These are phyloP conservation scores for Strigops habroptila DNA, from an alignment of 2,113 vertebrate species.

Conservation along the genomic window DNA sequence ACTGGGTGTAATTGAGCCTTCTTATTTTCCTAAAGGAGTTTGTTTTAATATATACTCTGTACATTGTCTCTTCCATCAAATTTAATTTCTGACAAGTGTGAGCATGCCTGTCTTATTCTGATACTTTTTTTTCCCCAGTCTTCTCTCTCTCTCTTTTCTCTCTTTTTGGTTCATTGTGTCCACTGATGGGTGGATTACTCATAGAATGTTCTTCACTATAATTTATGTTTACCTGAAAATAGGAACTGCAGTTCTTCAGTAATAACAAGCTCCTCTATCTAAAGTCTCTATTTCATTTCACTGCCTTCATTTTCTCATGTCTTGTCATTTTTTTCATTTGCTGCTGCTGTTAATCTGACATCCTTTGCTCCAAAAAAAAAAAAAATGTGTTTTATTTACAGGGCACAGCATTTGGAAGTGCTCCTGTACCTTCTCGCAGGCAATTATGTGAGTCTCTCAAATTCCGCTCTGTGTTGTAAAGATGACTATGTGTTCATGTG, in stretches of 20 bases:
- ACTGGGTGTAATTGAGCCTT: not conserved
- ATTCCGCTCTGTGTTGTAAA: conserved; percentile 79
- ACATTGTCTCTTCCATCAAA: conserved; percentile 41
- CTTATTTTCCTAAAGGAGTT: conserved; percentile 30
- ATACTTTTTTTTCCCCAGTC: not conserved
- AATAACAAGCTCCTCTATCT: conserved; percentile 24
- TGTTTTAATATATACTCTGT: conserved; percentile 12
- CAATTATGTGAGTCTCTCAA: conserved; percentile 82
- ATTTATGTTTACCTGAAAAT: conserved; percentile 43
- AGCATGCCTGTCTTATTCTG: conserved; percentile 29
- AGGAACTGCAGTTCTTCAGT: conserved; percentile 15
- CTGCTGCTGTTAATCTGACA: conserved; percentile 69
- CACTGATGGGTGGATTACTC: conserved; percentile 2
- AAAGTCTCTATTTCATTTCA: conserved; percentile 4
- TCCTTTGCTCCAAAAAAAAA: conserved; percentile 72
- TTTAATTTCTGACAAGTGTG: conserved; percentile 39
- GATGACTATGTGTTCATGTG: conserved; percentile 77
- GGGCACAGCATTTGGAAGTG: conserved; percentile 81
- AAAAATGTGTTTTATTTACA: conserved; percentile 84
- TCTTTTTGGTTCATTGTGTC: not conserved
- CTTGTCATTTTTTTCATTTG: conserved; percentile 54
- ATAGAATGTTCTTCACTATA: not conserved
- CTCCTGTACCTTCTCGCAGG: conserved; percentile 81
- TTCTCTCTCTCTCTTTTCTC: not conserved
- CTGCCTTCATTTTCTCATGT: conserved; percentile 48